Conservation (phyloP, 2,113 vertebrate genomes). For the Siphamia tubifer region DNA sequence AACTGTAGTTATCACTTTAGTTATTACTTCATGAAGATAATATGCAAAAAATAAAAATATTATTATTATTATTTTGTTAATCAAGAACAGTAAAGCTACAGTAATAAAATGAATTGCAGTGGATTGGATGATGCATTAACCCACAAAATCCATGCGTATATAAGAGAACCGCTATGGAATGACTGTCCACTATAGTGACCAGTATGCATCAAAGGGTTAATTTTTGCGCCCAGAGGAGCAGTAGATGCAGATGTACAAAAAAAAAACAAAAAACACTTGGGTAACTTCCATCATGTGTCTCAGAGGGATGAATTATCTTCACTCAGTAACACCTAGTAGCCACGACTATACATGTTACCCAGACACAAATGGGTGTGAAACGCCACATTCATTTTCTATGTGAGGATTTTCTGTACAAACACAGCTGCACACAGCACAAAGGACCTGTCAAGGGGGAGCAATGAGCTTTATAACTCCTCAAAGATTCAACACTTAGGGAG, state of each 20-base stretch:
- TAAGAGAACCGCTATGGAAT: too few species aligned
- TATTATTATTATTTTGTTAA: too few species aligned
- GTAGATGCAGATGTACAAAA: too few species aligned
- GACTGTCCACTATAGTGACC: too few species aligned
- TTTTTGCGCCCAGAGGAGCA: background rate
- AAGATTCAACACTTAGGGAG: background rate
- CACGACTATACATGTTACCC: background rate
- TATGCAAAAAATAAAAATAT: too few species aligned
- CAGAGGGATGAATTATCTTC: slow-evolving; percentile 7
- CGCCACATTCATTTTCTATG: slow-evolving; percentile 9
- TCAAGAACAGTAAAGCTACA: too few species aligned
- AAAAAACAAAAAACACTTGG: background rate
- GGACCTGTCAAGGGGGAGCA: background rate
- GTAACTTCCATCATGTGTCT: background rate
- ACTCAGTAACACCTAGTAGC: slow-evolving; percentile 13
- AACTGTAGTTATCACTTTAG: too few species aligned
- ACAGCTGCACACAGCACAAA: background rate
- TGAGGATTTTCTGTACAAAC: slow-evolving; percentile 8
- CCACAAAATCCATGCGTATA: too few species aligned
- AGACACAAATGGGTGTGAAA: background rate
- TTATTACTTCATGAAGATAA: too few species aligned
- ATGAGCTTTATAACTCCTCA: background rate
- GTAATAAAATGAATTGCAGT: too few species aligned
- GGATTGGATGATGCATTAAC: too few species aligned
- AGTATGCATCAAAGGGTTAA: too few species aligned